Conservation (phyloP, 1,140 invertebrate genomes). For the Metaphire vulgaris region DNA sequence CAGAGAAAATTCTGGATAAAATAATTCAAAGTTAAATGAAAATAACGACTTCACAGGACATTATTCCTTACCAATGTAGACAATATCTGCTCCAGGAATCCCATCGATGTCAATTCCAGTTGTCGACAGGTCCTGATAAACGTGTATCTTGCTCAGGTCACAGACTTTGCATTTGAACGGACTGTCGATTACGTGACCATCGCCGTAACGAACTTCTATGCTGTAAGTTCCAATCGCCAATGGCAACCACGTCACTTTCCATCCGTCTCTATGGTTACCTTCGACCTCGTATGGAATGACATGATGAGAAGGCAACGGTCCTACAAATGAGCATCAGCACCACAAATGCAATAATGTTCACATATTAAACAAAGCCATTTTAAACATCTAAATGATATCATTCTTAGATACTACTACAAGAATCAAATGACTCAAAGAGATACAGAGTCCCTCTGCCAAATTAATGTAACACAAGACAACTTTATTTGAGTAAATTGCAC, state of each 20-base stretch:
- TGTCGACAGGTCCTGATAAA: not conserved
- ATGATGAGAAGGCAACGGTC: slow-evolving; percentile 1
- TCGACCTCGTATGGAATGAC: not conserved
- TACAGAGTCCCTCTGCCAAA: no score
- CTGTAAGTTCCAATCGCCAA: slow-evolving; percentile 65
- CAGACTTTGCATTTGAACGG: slow-evolving; percentile 75
- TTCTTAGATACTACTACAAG: no score
- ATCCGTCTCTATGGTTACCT: slow-evolving; percentile 10
- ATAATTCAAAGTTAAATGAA: no score
- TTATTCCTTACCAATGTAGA: slow-evolving; percentile 71
- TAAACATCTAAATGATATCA: no score
- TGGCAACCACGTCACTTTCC: slow-evolving; percentile 22
- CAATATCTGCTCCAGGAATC: slow-evolving; percentile 80
- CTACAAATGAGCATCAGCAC: not conserved
- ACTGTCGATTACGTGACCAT: slow-evolving; percentile 76
- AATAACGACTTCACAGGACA: no score
- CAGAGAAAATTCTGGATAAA: no score
- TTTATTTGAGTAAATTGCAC: no score
- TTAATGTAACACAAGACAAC: no score
- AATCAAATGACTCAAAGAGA: no score
- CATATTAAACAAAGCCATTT: not conserved
- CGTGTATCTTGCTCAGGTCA: slow-evolving; percentile 16
- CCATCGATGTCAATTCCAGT: slow-evolving; percentile 55
- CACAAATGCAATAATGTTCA: not conserved
- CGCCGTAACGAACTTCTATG: slow-evolving; percentile 83